Base-by-base conservation (phyloP, 2,797 vertebrate genomes). In the Sebastes kiyomatsui region DNA sequence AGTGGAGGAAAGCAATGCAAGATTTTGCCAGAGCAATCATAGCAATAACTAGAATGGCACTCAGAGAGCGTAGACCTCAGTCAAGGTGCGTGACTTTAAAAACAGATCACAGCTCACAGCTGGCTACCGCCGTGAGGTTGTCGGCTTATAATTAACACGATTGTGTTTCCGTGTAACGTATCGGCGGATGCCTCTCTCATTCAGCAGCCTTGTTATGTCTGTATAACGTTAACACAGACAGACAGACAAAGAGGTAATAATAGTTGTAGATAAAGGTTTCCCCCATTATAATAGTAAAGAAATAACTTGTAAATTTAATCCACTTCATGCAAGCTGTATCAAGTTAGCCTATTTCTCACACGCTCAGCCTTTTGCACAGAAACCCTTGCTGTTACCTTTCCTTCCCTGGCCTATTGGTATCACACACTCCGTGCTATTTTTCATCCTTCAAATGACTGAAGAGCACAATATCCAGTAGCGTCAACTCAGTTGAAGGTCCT, bases 401-500 rank as follows among this genome's bases (percentile, higher is more conserved):
- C 42, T 27, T 55, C 46, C 23, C 18, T 30, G 56, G 65, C 83
- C 72, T 77, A 27, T 74, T 82, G 75, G 67, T 79, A 66, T 90
- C 65, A 68, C 54, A 42, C 32, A 16, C 69, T 69, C 9, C n/a
- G 5, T 77, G 64, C 64, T 81, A 68, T 81, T 87, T 87, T 86
- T 52, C 74, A 74, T 84, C 75, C 72, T 80, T 90, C 67, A 73
- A 71, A 77, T 82, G 81, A 70, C 72, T 42, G 73, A 89, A 77
- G 82, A 90, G 83, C 86, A 83, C 80, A 84, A 77, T 83, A 88
- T 87, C 82, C 78, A 83, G 73, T 10, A 55, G 79, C 58, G 28
- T 86, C 75, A 84, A 68, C 82, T 82, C 78, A 77, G 81, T 49
- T 70, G 82, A 87, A 80, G 88, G 83, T 92, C 81, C 56, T 86